Evolutionary conservation across 2,888 invertebrate species (phyloP).

Genomic region (Erynnis tages): DNA sequence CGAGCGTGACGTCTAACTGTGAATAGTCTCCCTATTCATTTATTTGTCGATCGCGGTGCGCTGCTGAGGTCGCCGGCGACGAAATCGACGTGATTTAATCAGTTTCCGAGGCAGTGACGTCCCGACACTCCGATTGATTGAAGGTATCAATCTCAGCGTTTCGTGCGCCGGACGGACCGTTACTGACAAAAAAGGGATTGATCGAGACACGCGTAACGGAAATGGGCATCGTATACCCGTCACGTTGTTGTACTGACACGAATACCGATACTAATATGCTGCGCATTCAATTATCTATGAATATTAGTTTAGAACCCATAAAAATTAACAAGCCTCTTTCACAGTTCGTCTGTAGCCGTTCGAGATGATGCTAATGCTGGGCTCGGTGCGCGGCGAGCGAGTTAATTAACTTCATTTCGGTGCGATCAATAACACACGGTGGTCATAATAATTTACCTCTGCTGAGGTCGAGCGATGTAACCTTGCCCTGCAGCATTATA

Average conservation of each 20-base stretch:
- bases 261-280: slow-evolving; percentile 68
- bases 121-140: slow-evolving; percentile 70
- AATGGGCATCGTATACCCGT: slow-evolving; percentile 69
- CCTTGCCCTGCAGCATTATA: slow-evolving; percentile 94
- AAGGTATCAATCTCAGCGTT: slow-evolving; percentile 75
- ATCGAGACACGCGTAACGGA: slow-evolving; percentile 75
- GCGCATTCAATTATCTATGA: slow-evolving; percentile 65
- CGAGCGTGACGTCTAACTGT: slow-evolving; percentile 68
- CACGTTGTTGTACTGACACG: slow-evolving; percentile 67
- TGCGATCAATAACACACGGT: slow-evolving; percentile 25
- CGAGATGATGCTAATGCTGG: slow-evolving; percentile 29
- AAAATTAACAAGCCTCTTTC: slow-evolving; percentile 53
- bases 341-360: slow-evolving; percentile 43
- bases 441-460: slow-evolving; percentile 83
- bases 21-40: slow-evolving; percentile 64
- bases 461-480: slow-evolving; percentile 96
- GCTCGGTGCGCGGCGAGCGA: slow-evolving; percentile 2
- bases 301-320: slow-evolving; percentile 52
- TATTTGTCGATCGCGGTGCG: slow-evolving; percentile 45
- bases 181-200: slow-evolving; percentile 76
- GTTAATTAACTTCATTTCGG: slow-evolving; percentile 32
- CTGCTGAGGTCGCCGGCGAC: slow-evolving; percentile 46
- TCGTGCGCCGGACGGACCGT: slow-evolving; percentile 74
- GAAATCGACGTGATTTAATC: slow-evolving; percentile 78
- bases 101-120: slow-evolving; percentile 65